Base-by-base conservation (phyloP, 2,888 invertebrate species). In the Hypolimnas misippus region DNA sequence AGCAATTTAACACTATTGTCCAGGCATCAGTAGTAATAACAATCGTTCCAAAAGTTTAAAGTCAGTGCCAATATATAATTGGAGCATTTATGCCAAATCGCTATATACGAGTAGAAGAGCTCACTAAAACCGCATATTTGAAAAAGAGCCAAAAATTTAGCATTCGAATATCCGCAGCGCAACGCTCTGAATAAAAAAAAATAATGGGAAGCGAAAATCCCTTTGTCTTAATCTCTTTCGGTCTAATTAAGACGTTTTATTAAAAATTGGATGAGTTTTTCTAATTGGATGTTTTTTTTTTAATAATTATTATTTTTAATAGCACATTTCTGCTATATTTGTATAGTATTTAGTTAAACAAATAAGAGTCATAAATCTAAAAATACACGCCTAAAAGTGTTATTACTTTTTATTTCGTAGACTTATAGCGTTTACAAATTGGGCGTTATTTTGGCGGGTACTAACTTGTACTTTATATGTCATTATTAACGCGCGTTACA, bases 31-130 rank as follows among this genome's bases (percentile, higher is more conserved):
- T 46, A 5, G 10, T 8, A 42, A 52, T 25, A 35, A 53, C 25
- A 31, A 52, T 21, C 16, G 16, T 46, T 46, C 21, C 12, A 12
- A 17, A 40, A 51, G 8, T 25, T 35, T 21, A 17, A 17, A 16
- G 1, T 21, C 35, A 25, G 17, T 44, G 52, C 59, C 59, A 53
- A 44, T 35, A 35, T 21, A 21, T 59, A 46, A 59, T 59, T 44
- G 53, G 44, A 25, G n/a, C 59, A 25, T 59, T 59, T 59, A 59
- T 53, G 44, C 59, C 59, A 53, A 53, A 59, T 59, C 33, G 52
- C 52, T n/a, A 19, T 21, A 51, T 35, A 25, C 19, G 7, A n/a
- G 42, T 19, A 59, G 52, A 46, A 21, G 44, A 12, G 44, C 21
- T 46, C 44, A 44, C 33, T 14, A 4, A 50, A 53, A 53, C 59